Percentiles rank a stretch among this genome's conserved stretches.
Evolutionary conservation across 2,888 invertebrate species (phyloP).

Genomic region (Limnephilus rhombicus): DNA sequence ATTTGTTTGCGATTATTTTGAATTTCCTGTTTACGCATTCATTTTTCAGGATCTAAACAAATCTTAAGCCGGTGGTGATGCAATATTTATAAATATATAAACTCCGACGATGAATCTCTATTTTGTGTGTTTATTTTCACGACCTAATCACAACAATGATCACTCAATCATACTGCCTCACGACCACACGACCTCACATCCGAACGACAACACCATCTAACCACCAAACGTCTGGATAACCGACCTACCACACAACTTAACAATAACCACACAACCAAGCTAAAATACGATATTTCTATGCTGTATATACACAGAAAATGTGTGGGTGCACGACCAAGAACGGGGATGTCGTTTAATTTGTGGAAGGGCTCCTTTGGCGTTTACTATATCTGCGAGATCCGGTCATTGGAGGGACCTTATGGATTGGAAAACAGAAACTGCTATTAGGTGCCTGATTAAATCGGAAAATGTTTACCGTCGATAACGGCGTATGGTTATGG

Average conservation of each 20-base stretch:
- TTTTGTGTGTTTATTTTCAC: too few relatives aligned
- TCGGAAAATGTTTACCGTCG: constrained; percentile 12
- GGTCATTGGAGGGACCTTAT: constrained; percentile 13
- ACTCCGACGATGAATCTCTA: too few relatives aligned
- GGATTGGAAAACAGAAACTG: constrained; percentile 27
- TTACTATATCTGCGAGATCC: not conserved
- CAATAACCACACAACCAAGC: not conserved
- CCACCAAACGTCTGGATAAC: not conserved
- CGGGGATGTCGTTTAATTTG: not conserved
- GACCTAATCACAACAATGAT: too few relatives aligned
- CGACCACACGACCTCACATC: too few relatives aligned
- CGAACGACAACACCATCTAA: too few relatives aligned
- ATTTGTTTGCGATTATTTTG: too few relatives aligned
- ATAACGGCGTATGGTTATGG: constrained; percentile 19
- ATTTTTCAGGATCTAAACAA: too few relatives aligned
- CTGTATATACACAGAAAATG: not conserved
- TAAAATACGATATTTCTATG: not conserved
- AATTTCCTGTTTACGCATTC: too few relatives aligned
- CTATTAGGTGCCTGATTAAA: constrained; percentile 35
- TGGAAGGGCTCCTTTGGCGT: not conserved
- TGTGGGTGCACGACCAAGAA: not conserved
- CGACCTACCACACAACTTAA: not conserved
- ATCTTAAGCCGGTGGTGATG: too few relatives aligned
- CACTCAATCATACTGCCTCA: too few relatives aligned
- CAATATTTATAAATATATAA: too few relatives aligned